phyloP scores from a whole-genome alignment of 2,113 vertebrate species.

The Holacanthus passer region DNA sequence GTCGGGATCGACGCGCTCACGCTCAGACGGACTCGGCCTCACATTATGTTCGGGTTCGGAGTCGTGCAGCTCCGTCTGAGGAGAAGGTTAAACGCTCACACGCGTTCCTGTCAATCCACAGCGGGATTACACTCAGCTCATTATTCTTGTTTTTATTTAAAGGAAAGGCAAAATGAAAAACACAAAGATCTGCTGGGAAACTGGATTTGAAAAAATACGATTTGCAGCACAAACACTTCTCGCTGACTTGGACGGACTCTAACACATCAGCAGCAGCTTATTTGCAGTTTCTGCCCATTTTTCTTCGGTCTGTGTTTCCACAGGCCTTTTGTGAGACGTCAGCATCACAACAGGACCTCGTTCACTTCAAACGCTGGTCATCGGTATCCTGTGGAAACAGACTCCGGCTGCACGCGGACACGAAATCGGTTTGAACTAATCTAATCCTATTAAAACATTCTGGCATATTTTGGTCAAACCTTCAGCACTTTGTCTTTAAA shows the following conservation, averaged over 20 bases:
- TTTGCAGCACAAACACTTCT: conserved; percentile 15
- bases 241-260: neutral
- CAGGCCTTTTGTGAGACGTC: neutral
- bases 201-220: neutral
- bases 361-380: neutral
- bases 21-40: neutral
- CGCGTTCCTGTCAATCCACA: neutral
- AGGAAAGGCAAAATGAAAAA: neutral
- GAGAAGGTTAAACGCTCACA: neutral
- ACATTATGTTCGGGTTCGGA: neutral
- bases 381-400: neutral
- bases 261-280: neutral
- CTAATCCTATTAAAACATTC: neutral
- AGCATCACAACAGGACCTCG: neutral
- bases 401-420: neutral
- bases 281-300: neutral
- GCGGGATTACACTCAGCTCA: neutral
- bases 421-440: neutral
- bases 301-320: neutral
- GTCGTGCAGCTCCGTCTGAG: no score
- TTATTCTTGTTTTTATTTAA: neutral
- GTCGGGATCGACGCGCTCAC: neutral
- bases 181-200: neutral
- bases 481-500: no score
- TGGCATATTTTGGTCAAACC: neutral